phyloP scores from a whole-genome alignment of 1,140 invertebrate species.

The Dolichoris vasculosae region DNA sequence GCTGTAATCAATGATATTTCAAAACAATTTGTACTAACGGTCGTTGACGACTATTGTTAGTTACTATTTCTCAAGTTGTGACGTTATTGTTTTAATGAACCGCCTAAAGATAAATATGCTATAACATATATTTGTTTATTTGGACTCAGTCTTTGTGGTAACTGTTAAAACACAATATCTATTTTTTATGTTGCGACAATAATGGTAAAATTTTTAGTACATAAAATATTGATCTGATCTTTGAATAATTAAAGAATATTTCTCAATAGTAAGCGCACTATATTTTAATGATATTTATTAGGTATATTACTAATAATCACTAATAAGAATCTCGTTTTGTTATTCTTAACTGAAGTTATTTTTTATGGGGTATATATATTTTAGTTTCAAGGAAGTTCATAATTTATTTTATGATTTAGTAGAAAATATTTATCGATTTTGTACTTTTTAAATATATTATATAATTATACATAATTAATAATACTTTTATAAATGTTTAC shows the following conservation, averaged over 20 bases:
- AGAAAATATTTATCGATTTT: not conserved
- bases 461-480: no score
- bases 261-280: not conserved
- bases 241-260: not conserved
- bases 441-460: not conserved
- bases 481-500: no score
- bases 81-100: not conserved
- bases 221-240: not conserved
- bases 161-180: not conserved
- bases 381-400: not conserved
- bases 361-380: no score
- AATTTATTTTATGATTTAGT: not conserved
- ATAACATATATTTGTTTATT: not conserved
- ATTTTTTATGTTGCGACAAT: not conserved
- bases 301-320: conserved; percentile 1
- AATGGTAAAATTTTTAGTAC: no score
- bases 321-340: not conserved
- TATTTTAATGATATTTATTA: not conserved
- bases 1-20: no score
- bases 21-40: not conserved
- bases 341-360: not conserved
- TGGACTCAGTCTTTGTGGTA: not conserved
- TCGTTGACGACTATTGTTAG: not conserved
- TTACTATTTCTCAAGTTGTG: no score
- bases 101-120: not conserved